Percentiles rank a stretch among this genome's conserved stretches.
Conservation (phyloP, 2,888 invertebrate species). For the Dynastes hyllus region DNA sequence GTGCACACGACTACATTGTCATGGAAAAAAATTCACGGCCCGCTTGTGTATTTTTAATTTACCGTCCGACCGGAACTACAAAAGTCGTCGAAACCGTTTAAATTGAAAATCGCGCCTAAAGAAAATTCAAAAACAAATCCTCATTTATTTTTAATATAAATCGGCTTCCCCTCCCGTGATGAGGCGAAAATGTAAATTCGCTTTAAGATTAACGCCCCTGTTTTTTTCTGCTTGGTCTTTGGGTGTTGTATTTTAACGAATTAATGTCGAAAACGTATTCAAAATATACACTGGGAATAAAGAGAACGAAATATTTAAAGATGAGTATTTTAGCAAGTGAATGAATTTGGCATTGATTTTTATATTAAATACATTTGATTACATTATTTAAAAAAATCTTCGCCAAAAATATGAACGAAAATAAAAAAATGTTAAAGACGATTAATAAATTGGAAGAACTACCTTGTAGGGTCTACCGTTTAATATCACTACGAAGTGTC, state of each 20-base stretch:
- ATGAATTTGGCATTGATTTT: too few species aligned
- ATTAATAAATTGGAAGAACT: too few species aligned
- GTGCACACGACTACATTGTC: constrained; percentile 29
- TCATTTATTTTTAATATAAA: constrained; percentile 47
- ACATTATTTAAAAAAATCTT: too few species aligned
- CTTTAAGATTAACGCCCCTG: constrained; percentile 34
- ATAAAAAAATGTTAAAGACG: too few species aligned
- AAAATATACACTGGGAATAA: too few species aligned
- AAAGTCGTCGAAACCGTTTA: constrained; percentile 41
- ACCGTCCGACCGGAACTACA: constrained; percentile 28
- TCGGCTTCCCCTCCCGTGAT: constrained; percentile 14
- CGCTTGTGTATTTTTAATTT: constrained; percentile 49
- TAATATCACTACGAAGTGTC: too few species aligned
- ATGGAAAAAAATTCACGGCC: constrained; percentile 10
- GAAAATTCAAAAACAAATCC: constrained; percentile 47
- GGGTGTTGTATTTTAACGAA: not conserved
- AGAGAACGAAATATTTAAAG: too few species aligned
- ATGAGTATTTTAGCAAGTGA: too few species aligned
- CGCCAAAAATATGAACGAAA: too few species aligned
- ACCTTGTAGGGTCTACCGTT: too few species aligned
- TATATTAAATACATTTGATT: too few species aligned
- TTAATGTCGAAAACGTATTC: not conserved
- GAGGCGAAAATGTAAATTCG: constrained; percentile 44
- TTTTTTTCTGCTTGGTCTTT: not conserved
- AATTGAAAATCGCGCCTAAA: constrained; percentile 46